Conservation (phyloP, 2,888 invertebrate species). For the Drosophila prostipennis region DNA sequence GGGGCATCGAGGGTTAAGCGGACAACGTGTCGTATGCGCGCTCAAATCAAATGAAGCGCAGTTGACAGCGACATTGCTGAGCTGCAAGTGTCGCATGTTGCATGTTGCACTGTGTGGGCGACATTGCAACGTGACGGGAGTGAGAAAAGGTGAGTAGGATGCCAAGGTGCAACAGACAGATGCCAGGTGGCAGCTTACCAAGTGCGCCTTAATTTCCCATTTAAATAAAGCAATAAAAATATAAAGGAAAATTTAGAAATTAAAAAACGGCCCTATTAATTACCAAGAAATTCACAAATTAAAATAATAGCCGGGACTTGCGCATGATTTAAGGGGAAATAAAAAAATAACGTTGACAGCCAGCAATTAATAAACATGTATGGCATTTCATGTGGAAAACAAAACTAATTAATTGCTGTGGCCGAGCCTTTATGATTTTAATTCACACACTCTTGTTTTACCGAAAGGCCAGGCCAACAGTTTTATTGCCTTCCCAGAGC, state of each 20-base stretch:
- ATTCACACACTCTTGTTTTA: constrained; percentile 8
- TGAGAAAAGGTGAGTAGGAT: constrained; percentile 2
- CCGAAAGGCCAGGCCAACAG: constrained; percentile 2
- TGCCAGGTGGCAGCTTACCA: constrained; percentile 21
- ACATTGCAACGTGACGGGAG: constrained; percentile 47
- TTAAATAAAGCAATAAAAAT: constrained; percentile 21
- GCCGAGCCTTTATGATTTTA: constrained; percentile 48
- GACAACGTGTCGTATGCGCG: constrained; percentile 60
- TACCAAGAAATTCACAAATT: background rate
- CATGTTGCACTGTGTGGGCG: constrained; percentile 34
- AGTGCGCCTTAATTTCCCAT: constrained; percentile 48
- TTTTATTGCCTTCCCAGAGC: constrained; percentile 26
- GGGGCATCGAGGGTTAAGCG: constrained; percentile 20
- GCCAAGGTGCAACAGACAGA: constrained; percentile 37
- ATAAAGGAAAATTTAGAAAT: background rate
- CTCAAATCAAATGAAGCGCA: constrained; percentile 58
- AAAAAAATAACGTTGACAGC: constrained; percentile 16
- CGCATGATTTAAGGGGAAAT: constrained; percentile 9
- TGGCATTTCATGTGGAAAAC: constrained; percentile 36
- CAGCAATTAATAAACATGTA: constrained; percentile 50
- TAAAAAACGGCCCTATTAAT: background rate
- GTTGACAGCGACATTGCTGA: constrained; percentile 20
- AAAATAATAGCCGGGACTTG: constrained; percentile 17
- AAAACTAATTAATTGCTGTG: constrained; percentile 65
- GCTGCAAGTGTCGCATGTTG: constrained; percentile 21